phyloP scores from a whole-genome alignment of 2,888 invertebrate genomes.

The Caenorhabditis zanzibari region DNA sequence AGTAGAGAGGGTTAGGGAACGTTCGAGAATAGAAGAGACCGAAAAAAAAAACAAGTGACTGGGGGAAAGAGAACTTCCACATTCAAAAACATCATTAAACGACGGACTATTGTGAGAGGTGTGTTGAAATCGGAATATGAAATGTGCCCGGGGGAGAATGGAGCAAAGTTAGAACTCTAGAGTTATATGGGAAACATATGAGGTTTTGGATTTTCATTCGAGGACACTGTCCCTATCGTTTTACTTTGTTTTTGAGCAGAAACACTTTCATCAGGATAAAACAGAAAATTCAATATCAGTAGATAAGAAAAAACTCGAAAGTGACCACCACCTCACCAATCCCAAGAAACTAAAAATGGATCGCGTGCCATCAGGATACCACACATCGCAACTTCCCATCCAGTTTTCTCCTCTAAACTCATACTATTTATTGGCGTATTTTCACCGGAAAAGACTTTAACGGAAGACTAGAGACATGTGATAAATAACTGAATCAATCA shows the following conservation, averaged over 20 bases:
- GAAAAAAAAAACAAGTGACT: conserved; percentile 3
- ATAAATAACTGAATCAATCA: conserved; percentile 31
- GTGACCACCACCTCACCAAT: neutral
- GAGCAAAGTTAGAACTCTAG: neutral
- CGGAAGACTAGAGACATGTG: conserved; percentile 7
- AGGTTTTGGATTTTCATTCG: too few relatives aligned
- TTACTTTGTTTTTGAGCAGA: too few relatives aligned
- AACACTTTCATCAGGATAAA: too few relatives aligned
- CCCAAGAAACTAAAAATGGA: conserved; percentile 10
- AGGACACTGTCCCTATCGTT: too few relatives aligned
- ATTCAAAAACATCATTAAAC: conserved; percentile 53
- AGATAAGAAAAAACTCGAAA: neutral
- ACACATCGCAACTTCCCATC: conserved; percentile 6
- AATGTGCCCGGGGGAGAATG: neutral
- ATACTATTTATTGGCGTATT: neutral
- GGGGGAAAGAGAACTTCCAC: conserved; percentile 22
- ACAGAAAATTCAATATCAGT: neutral
- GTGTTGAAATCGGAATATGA: conserved; percentile 38
- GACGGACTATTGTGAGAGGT: conserved; percentile 11
- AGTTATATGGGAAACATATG: neutral
- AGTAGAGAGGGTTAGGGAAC: conserved; percentile 18
- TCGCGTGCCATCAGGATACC: conserved; percentile 33
- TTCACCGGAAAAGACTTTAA: conserved; percentile 15
- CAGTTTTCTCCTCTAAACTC: neutral
- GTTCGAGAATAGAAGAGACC: conserved; percentile 28